Evolutionary conservation across 2,888 invertebrate genomes (phyloP).

Genomic region (Calliphora vomitoria): DNA sequence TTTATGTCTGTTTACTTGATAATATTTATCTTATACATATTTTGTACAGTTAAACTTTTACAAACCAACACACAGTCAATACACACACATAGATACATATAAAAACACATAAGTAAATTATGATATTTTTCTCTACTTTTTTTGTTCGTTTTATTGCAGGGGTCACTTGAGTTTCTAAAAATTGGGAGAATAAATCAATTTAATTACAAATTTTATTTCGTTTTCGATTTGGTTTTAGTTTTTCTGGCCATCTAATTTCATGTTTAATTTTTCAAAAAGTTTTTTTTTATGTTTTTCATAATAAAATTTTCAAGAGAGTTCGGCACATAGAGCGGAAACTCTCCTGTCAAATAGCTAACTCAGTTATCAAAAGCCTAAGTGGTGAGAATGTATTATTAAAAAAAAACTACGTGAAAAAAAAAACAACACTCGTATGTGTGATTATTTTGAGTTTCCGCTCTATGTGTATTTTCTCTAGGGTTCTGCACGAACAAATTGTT

Average conservation of each 20-base stretch:
- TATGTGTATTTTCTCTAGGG: too few relatives aligned
- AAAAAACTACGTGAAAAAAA: too few relatives aligned
- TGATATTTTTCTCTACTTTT: constrained; percentile 9
- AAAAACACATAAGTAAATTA: constrained; percentile 14
- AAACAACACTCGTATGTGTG: too few relatives aligned
- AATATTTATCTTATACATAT: neutral
- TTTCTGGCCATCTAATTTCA: constrained; percentile 30
- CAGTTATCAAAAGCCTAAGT: too few relatives aligned
- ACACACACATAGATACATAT: neutral
- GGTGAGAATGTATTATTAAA: too few relatives aligned
- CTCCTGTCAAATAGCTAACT: too few relatives aligned
- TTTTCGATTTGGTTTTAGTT: constrained; percentile 31
- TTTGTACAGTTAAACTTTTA: constrained; percentile 2
- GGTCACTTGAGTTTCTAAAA: constrained; percentile 37
- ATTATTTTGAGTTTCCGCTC: too few relatives aligned
- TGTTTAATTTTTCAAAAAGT: constrained; percentile 11
- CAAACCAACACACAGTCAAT: neutral
- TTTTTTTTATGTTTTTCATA: neutral
- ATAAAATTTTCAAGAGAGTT: too few relatives aligned
- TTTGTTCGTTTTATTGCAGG: neutral
- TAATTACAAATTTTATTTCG: constrained; percentile 48
- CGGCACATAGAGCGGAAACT: too few relatives aligned
- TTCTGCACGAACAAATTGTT: too few relatives aligned
- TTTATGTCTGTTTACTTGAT: neutral
- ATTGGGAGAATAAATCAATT: constrained; percentile 59